Percentiles rank a stretch among this genome's conserved stretches.
Evolutionary conservation across 2,888 invertebrate species (phyloP).

Genomic region (Idaea aversata): DNA sequence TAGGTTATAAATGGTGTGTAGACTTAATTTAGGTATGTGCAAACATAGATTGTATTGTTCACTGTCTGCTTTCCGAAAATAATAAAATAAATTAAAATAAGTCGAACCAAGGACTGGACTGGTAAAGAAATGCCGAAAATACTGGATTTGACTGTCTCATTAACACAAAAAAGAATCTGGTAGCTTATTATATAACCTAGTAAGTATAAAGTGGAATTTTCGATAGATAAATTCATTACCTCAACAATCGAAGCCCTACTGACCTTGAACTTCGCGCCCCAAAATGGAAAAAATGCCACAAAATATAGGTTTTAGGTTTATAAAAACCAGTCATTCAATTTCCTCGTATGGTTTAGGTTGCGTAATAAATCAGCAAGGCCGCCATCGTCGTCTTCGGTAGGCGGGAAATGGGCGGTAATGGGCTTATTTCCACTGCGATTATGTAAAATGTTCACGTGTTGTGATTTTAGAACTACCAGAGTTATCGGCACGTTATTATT

Average conservation of each 20-base stretch:
- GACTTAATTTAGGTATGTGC: no score
- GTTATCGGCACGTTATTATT: not conserved
- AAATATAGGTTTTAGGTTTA: not conserved
- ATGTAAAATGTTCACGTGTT: not conserved
- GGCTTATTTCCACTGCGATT: not conserved
- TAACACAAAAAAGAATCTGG: no score
- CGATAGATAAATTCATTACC: not conserved
- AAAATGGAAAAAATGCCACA: not conserved
- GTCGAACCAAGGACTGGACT: no score
- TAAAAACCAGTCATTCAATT: not conserved
- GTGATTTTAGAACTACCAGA: not conserved
- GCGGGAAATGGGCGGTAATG: not conserved
- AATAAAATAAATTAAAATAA: no score
- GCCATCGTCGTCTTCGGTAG: not conserved
- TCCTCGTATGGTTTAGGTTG: not conserved
- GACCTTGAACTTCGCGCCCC: not conserved
- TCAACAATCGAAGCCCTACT: not conserved
- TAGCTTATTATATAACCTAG: no score
- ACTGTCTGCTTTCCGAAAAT: no score
- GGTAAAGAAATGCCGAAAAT: no score
- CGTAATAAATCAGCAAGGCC: not conserved
- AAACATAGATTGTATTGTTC: no score
- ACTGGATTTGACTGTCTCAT: no score
- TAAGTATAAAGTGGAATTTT: not conserved
- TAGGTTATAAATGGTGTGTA: no score